A percentile compares a stretch with the other conserved stretches of the same genome.
Conservation (phyloP, 2,797 vertebrate genomes). For the Pipistrellus kuhlii region DNA sequence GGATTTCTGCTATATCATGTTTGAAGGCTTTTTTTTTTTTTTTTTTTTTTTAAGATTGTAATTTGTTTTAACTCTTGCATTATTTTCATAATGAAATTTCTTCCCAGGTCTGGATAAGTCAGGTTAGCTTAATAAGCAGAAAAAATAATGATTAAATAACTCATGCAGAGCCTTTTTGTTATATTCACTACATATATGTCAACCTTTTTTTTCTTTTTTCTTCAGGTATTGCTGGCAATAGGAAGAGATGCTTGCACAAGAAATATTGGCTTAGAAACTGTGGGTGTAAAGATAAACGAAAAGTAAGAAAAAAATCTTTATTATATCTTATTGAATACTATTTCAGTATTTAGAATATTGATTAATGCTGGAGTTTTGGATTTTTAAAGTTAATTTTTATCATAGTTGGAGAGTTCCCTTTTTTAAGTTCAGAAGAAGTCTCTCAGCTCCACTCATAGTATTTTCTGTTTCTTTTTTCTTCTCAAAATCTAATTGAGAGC, state of each 20-base stretch:
- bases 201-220: conserved; percentile 59
- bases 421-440: not conserved
- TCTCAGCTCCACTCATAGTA: not conserved
- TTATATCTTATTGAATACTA: not conserved
- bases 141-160: conserved; percentile 7
- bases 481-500: not conserved
- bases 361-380: not conserved
- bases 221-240: conserved; percentile 90
- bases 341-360: not conserved
- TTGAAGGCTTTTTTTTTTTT: not conserved
- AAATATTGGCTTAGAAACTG: conserved; percentile 89
- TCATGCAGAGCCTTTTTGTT: not conserved
- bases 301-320: conserved; percentile 85
- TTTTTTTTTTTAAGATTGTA: not conserved
- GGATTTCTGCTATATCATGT: not conserved
- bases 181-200: not conserved
- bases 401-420: not conserved
- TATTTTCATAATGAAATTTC: conserved; percentile 55
- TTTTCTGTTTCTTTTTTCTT: not conserved
- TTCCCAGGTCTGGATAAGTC: not conserved
- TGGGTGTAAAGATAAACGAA: conserved; percentile 90
- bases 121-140: conserved; percentile 20
- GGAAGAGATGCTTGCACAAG: conserved; percentile 90
- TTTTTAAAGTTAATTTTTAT: not conserved
- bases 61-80: conserved; percentile 47